Base-by-base conservation (phyloP, 2,113 vertebrate species). In the Plecotus auritus region DNA sequence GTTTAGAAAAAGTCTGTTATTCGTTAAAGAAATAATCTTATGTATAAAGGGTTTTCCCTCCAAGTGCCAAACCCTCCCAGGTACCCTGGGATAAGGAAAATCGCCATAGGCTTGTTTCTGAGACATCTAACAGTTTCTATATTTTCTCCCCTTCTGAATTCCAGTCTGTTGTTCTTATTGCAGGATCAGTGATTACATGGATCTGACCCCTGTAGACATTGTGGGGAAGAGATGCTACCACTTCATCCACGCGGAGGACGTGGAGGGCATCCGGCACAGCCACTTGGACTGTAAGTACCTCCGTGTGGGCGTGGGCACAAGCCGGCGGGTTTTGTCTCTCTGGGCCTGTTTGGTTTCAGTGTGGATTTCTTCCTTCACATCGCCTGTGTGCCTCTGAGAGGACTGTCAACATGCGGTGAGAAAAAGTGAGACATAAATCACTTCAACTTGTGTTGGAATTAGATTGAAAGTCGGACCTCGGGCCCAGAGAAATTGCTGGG, bases 101-200 rank as follows among this genome's bases (percentile, higher is more conserved):
- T 42, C 73, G 45, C 92, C 54, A 40, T 16, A 88, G 42, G 90
- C 93, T 84, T 91, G 23, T 82, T 93, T 94, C 93, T 91, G 59
- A 82, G 56, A 95, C 26, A 77, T 76, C 95, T 94, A 74, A 94
- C 70, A 69, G 26, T 96, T 88, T 67, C 88, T 90, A 0, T 84
- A 28, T 95, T 93, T 72, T 92, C 90, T 67, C 22, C n/a, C 70
- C 96, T 96, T 91, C 97, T 96, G 74, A 97, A 95, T 97, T 92
- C 97, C 54, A 81, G 83, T 22, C 89, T 97, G 9, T 94, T 94
- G 28, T 89, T 98, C 96, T 95, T 51, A 54, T 97, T 98, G 61
- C 97, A 99, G 99, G 98, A 99, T 99, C 98, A 99, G 99, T 37
- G 99, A 99, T 98, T 99, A 99, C 97, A 99, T 99, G 99, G 99